Evolutionary conservation across 2,113 vertebrate species (phyloP).

Genomic region (Grantiella picta): DNA sequence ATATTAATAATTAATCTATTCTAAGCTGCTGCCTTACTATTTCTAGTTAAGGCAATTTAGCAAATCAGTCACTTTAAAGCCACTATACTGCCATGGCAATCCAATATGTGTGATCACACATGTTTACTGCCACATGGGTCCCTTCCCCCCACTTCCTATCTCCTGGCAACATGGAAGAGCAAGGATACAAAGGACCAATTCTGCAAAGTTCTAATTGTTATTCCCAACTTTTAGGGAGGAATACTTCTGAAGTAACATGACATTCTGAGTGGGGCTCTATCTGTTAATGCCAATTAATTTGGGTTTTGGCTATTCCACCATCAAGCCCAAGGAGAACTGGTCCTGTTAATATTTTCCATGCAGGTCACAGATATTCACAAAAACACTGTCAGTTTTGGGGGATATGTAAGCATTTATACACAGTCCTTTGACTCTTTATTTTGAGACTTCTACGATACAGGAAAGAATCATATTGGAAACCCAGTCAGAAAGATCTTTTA

Average conservation of each 20-base stretch:
- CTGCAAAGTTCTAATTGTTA: neutral
- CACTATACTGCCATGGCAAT: neutral
- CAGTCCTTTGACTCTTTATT: neutral
- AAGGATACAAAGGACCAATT: neutral
- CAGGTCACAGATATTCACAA: neutral
- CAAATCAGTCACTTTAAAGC: neutral
- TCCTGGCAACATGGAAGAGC: neutral
- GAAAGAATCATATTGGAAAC: neutral
- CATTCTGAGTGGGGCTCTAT: neutral
- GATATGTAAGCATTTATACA: neutral
- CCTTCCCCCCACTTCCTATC: neutral
- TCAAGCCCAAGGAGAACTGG: neutral
- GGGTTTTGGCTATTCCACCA: neutral
- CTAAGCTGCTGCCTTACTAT: neutral
- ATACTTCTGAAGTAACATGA: neutral
- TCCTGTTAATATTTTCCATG: neutral
- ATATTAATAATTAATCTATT: neutral
- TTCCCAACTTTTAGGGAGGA: neutral
- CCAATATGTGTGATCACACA: neutral
- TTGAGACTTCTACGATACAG: neutral
- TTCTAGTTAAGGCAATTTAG: neutral
- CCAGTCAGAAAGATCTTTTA: neutral
- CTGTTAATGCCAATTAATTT: neutral
- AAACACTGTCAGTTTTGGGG: neutral
- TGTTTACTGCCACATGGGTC: neutral